These are phyloP conservation scores for Gymnocheta viridis DNA, from an alignment of 2,888 invertebrate genomes.

Conservation along the genomic window DNA sequence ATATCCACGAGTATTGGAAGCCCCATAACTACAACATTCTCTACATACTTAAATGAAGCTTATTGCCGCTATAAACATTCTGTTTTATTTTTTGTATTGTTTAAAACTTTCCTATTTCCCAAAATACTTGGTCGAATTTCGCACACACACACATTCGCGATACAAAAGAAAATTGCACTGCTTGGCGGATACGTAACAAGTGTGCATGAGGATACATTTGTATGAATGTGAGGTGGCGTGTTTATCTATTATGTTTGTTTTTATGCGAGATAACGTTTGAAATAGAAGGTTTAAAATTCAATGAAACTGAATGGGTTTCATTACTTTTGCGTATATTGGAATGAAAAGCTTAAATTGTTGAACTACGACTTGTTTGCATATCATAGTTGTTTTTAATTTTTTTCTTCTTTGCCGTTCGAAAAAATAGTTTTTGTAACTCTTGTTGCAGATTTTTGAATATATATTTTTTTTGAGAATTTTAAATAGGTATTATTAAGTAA, in stretches of 20 bases:
- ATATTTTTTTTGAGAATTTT: too few relatives aligned
- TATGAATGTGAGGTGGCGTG: neutral
- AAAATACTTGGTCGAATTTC: constrained; percentile 1
- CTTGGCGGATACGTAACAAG: neutral
- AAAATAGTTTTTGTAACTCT: neutral
- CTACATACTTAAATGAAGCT: neutral
- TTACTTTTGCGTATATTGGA: neutral
- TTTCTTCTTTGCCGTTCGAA: neutral
- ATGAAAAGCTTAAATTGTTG: neutral
- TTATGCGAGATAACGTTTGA: constrained; percentile 15
- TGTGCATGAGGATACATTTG: neutral
- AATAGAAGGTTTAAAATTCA: constrained; percentile 27
- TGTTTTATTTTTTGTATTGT: constrained; percentile 44
- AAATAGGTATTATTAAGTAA: too few relatives aligned
- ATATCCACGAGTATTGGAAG: neutral
- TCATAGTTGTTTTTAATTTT: neutral
- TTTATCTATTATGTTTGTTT: neutral
- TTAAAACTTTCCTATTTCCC: constrained; percentile 35
- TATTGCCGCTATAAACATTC: constrained; percentile 36
- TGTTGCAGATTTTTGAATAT: too few relatives aligned
- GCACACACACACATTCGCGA: neutral
- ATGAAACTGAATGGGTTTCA: neutral
- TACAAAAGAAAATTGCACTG: neutral
- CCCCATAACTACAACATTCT: neutral
- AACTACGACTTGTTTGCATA: neutral